Conservation (phyloP, 2,888 invertebrate genomes). For the Caenorhabditis virilis region DNA sequence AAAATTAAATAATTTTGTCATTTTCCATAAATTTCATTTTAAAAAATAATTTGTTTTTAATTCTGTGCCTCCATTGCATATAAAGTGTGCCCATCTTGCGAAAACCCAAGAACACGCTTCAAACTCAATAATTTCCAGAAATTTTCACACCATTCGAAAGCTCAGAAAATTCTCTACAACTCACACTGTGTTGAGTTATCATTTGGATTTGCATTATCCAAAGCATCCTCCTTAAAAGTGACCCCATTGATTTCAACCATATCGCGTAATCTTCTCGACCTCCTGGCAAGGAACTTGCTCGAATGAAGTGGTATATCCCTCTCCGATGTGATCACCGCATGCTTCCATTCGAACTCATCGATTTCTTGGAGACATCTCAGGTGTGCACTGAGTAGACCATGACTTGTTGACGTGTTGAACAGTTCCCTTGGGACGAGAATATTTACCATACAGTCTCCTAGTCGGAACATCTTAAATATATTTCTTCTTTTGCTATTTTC, state of each 20-base stretch:
- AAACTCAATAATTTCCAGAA: too few species aligned
- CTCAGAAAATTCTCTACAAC: too few species aligned
- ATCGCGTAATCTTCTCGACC: slow-evolving; percentile 27
- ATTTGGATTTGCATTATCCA: slow-evolving; percentile 19
- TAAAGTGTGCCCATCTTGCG: too few species aligned
- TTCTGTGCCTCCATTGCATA: too few species aligned
- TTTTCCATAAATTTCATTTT: too few species aligned
- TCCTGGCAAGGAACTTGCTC: slow-evolving; percentile 30
- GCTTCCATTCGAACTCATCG: slow-evolving; percentile 42
- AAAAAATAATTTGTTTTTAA: too few species aligned
- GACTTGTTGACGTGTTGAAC: slow-evolving; percentile 36
- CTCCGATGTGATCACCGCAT: slow-evolving; percentile 36
- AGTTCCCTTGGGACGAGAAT: slow-evolving; percentile 33
- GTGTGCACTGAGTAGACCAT: slow-evolving; percentile 38
- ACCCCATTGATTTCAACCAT: slow-evolving; percentile 37
- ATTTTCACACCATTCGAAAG: too few species aligned
- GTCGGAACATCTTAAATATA: slow-evolving; percentile 36
- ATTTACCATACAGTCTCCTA: slow-evolving; percentile 41
- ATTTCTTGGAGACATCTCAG: slow-evolving; percentile 29
- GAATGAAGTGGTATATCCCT: slow-evolving; percentile 43
- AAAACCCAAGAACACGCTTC: too few species aligned
- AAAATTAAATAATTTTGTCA: too few species aligned
- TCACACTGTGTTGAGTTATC: slow-evolving; percentile 26
- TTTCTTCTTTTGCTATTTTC: not conserved
- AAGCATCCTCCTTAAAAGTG: slow-evolving; percentile 25